Conservation (phyloP, 2,888 invertebrate species). For the Drosophila quinaria region DNA sequence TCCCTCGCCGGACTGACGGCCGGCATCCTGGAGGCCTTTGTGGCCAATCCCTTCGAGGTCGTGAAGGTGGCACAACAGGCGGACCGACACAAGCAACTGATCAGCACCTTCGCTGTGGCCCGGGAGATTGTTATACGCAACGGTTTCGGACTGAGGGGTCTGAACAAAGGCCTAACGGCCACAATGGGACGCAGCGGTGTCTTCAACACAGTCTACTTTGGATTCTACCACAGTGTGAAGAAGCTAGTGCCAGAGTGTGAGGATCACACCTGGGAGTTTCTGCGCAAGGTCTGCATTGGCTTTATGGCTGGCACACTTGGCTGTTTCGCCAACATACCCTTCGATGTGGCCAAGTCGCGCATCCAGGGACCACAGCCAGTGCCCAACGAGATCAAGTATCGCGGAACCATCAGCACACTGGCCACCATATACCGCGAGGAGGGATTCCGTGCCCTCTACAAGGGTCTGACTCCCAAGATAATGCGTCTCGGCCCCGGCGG, state of each 20-base stretch:
- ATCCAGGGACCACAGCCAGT: constrained; percentile 96
- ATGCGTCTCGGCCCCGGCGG: constrained; percentile 97
- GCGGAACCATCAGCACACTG: constrained; percentile 91
- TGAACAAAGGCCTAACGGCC: constrained; percentile 95
- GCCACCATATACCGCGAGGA: constrained; percentile 93
- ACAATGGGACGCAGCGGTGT: constrained; percentile 95
- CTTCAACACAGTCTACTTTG: constrained; percentile 97
- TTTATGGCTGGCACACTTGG: constrained; percentile 95
- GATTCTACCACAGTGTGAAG: constrained; percentile 97
- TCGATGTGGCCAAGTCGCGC: constrained; percentile 97
- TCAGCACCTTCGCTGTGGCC: constrained; percentile 93
- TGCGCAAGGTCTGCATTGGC: constrained; percentile 92
- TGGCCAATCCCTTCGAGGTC: constrained; percentile 98
- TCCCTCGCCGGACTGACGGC: constrained; percentile 95
- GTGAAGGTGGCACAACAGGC: constrained; percentile 95
- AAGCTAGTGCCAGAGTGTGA: constrained; percentile 89
- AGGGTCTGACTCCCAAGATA: constrained; percentile 96
- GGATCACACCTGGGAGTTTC: constrained; percentile 90
- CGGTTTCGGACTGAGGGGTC: constrained; percentile 92
- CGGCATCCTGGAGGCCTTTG: constrained; percentile 95
- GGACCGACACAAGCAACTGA: constrained; percentile 88
- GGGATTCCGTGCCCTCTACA: constrained; percentile 95
- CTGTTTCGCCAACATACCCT: constrained; percentile 96
- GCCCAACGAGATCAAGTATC: constrained; percentile 91
- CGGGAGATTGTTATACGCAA: constrained; percentile 90